These are phyloP conservation scores for Sebastes minor DNA, from an alignment of 2,797 vertebrate genomes.

Conservation along the genomic window DNA sequence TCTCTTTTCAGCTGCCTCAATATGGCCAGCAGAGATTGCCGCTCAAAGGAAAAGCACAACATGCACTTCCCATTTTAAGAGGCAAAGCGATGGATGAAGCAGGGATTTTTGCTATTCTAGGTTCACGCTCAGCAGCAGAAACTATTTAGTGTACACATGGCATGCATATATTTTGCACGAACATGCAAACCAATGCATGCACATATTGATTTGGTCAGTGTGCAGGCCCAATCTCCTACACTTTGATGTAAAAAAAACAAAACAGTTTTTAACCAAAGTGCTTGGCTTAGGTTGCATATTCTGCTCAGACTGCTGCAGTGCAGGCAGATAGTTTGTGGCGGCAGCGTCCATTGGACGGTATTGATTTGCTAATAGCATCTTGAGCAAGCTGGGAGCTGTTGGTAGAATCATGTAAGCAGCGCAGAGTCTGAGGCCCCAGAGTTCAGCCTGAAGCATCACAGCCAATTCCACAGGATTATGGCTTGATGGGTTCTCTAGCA, in stretches of 20 bases:
- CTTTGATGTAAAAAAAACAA: background rate
- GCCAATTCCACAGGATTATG: constrained; percentile 35
- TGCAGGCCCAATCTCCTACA: background rate
- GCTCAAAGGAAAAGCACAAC: constrained; percentile 55
- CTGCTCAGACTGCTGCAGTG: constrained; percentile 38
- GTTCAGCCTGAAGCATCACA: constrained; percentile 26
- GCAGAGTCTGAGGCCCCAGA: background rate
- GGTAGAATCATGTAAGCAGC: constrained; percentile 29
- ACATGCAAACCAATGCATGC: background rate
- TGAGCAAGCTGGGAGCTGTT: constrained; percentile 8
- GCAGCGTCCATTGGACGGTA: constrained; percentile 26
- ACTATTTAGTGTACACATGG: constrained; percentile 1
- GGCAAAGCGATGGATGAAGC: constrained; percentile 38
- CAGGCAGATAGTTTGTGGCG: constrained; percentile 29
- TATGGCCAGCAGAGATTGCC: constrained; percentile 65
- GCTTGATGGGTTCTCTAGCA: constrained; percentile 38
- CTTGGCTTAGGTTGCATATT: constrained; percentile 38
- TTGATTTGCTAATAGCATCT: constrained; percentile 63
- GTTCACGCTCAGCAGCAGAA: constrained; percentile 30
- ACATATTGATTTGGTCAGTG: background rate
- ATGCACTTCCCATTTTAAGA: constrained; percentile 45
- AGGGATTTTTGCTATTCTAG: constrained; percentile 51
- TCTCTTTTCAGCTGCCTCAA: constrained; percentile 60
- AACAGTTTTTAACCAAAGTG: background rate
- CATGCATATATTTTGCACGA: background rate